Conservation (phyloP, 1,140 invertebrate genomes). For the Drosophila neocordata region DNA sequence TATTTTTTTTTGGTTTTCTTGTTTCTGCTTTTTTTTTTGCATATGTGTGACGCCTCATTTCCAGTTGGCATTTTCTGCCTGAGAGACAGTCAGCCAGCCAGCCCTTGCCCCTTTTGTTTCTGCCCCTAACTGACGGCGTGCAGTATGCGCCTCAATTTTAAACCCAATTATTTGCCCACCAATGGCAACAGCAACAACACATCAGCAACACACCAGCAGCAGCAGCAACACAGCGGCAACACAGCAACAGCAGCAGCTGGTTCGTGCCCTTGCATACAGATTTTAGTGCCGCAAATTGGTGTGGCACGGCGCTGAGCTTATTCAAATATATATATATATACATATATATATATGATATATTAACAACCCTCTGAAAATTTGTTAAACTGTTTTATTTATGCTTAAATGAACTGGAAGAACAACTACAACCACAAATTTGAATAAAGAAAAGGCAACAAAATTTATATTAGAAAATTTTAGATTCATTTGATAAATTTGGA, state of each 20-base stretch:
- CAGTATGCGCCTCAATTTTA: constrained; percentile 20
- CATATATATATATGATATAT: neutral
- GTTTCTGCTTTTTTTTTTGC: constrained; percentile 34
- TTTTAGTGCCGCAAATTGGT: constrained; percentile 30
- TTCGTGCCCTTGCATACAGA: constrained; percentile 32
- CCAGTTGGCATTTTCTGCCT: constrained; percentile 70
- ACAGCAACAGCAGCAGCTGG: constrained; percentile 18
- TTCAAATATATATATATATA: neutral
- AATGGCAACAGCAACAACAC: constrained; percentile 14
- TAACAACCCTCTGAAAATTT: neutral
- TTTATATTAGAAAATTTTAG: neutral
- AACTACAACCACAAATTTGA: neutral
- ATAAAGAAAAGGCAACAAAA: neutral
- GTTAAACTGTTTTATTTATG: constrained; percentile 5
- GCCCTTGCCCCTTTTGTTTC: neutral
- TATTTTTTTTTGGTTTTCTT: constrained; percentile 13
- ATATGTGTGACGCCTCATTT: constrained; percentile 71
- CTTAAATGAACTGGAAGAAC: constrained; percentile 3
- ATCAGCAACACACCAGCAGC: constrained; percentile 39
- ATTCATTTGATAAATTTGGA: neutral
- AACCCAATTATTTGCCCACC: constrained; percentile 53
- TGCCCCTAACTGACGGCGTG: neutral
- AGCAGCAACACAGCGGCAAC: constrained; percentile 17
- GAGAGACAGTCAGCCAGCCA: constrained; percentile 7
- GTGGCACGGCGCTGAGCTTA: constrained; percentile 12